Evolutionary conservation across 2,113 vertebrate genomes (phyloP).

Genomic region (Eira barbara): DNA sequence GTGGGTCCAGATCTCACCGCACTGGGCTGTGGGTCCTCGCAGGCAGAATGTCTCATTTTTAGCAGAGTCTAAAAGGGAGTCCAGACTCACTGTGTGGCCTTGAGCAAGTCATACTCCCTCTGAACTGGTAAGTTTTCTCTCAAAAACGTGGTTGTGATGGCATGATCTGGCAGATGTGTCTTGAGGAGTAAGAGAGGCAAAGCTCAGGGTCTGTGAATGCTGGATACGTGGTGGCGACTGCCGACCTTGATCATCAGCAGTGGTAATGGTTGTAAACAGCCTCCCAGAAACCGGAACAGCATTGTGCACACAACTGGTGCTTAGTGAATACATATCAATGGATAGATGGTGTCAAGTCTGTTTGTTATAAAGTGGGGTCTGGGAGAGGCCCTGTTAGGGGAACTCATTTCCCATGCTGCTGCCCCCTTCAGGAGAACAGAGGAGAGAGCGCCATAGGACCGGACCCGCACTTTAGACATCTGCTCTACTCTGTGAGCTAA

Average conservation of each 20-base stretch:
- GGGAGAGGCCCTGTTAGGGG: neutral
- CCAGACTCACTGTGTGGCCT: neutral
- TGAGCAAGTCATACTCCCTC: fast-evolving
- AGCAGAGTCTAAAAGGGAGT: neutral
- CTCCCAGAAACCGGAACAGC: neutral
- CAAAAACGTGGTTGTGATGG: neutral
- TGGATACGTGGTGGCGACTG: fast-evolving
- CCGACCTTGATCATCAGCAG: fast-evolving
- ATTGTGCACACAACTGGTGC: fast-evolving
- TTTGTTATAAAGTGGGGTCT: neutral
- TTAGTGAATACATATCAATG: neutral
- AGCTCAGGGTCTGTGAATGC: neutral
- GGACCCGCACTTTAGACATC: fast-evolving
- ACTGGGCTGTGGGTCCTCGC: neutral
- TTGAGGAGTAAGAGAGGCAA: neutral
- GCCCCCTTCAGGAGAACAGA: neutral
- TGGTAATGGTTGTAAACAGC: fast-evolving
- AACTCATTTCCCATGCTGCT: fast-evolving
- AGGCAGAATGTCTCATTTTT: neutral
- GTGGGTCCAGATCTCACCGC: neutral
- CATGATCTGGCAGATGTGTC: fast-evolving
- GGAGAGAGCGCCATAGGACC: fast-evolving
- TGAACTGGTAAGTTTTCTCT: neutral
- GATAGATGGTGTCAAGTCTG: fast-evolving
- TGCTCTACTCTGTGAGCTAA: neutral